Percentiles rank a stretch among this genome's conserved stretches.
Conservation (phyloP, 2,113 vertebrate species). For the Polypterus bichir region DNA sequence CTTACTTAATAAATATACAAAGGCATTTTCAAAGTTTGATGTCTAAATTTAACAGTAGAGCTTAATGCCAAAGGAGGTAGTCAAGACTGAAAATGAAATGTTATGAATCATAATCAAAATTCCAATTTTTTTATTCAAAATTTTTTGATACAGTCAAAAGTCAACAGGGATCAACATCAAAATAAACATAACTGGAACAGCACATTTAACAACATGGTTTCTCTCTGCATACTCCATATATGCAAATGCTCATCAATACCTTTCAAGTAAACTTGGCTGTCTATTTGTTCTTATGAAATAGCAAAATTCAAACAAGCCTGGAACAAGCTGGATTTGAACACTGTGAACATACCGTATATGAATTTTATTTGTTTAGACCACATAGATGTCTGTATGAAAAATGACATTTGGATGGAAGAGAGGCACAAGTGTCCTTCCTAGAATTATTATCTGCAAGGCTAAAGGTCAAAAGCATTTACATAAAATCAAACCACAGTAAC, state of each 20-base stretch:
- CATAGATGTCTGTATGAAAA: too few relatives aligned
- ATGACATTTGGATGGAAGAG: too few relatives aligned
- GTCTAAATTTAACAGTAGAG: too few relatives aligned
- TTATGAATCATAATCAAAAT: constrained; percentile 7
- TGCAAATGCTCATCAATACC: background rate
- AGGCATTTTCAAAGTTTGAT: too few relatives aligned
- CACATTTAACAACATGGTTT: constrained; percentile 16
- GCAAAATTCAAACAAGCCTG: constrained; percentile 17
- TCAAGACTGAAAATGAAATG: too few relatives aligned
- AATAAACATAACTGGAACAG: constrained; percentile 19
- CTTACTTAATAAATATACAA: too few relatives aligned
- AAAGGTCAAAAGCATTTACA: constrained; percentile 62
- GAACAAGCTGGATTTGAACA: constrained; percentile 24
- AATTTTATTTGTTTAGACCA: too few relatives aligned
- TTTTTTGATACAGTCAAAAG: constrained; percentile 36
- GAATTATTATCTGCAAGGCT: constrained; percentile 42
- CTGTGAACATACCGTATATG: constrained; percentile 26
- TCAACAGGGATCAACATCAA: constrained; percentile 32
- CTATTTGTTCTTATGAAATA: constrained; percentile 6
- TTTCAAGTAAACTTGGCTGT: constrained; percentile 4
- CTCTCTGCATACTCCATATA: constrained; percentile 7
- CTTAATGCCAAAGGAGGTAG: too few relatives aligned
- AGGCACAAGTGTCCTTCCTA: background rate
- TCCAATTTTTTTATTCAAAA: constrained; percentile 25
- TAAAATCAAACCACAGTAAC: constrained; percentile 60